Evolutionary conservation across 2,113 vertebrate species (phyloP).

Genomic region (human (Homo sapiens)): DNA sequence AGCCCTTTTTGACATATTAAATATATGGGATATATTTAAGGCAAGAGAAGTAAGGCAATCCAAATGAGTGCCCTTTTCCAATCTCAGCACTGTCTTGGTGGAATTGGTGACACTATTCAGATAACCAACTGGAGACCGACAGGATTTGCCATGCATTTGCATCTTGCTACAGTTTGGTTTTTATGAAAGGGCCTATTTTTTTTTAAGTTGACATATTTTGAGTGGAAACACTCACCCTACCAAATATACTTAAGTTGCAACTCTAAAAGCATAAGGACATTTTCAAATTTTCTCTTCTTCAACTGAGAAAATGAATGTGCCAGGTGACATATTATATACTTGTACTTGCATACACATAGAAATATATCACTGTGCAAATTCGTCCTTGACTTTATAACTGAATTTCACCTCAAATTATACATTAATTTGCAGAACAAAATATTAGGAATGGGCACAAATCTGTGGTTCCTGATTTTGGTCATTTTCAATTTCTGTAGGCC

Average conservation of each 20-base stretch:
- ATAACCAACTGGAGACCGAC: neutral
- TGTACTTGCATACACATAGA: neutral
- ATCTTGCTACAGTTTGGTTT: constrained; percentile 27
- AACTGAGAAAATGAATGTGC: constrained; percentile 37
- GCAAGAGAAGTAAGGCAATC: constrained; percentile 57
- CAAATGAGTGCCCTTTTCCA: constrained; percentile 56
- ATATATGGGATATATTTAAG: constrained; percentile 67
- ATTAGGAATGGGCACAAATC: neutral
- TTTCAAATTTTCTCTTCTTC: constrained; percentile 57
- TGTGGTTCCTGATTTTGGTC: neutral
- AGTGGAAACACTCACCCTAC: constrained; percentile 2
- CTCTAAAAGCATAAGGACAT: constrained; percentile 23
- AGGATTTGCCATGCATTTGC: constrained; percentile 1
- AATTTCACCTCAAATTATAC: neutral
- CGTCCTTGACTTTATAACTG: neutral
- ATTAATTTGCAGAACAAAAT: neutral
- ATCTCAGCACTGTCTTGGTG: constrained; percentile 63
- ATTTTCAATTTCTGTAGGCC: constrained; percentile 11
- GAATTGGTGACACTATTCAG: neutral
- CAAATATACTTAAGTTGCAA: constrained; percentile 46
- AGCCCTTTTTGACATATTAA: constrained; percentile 36
- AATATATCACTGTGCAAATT: neutral
- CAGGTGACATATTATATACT: constrained; percentile 1
- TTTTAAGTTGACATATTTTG: neutral
- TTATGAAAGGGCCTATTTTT: neutral